Conservation (phyloP, 1,140 invertebrate genomes). For the Scylla paramamosain region DNA sequence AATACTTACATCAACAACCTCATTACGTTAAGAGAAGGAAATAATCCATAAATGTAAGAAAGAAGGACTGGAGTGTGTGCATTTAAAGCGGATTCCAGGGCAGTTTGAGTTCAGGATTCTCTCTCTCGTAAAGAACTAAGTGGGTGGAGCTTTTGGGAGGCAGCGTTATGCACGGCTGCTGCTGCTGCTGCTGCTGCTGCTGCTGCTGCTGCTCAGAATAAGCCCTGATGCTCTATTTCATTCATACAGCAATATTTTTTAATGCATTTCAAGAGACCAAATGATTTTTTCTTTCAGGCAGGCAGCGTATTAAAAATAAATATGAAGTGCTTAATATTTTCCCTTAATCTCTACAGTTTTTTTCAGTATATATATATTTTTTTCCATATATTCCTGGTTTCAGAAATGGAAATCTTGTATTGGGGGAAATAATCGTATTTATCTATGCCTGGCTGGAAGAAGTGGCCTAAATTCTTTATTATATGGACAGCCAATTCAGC, state of each 20-base stretch:
- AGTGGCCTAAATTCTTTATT: constrained; percentile 6
- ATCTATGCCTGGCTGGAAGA: background rate
- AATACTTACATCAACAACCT: background rate
- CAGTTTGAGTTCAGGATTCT: too few species aligned
- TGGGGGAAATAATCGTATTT: background rate
- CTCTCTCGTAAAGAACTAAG: background rate
- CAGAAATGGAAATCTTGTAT: background rate
- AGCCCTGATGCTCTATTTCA: background rate
- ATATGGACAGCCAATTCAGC: background rate
- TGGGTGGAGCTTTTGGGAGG: too few species aligned
- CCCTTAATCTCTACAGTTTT: too few species aligned
- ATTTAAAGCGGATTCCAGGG: background rate
- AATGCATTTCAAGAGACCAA: background rate
- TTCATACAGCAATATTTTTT: background rate
- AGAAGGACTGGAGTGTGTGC: background rate
- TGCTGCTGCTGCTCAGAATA: too few species aligned
- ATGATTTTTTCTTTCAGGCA: background rate
- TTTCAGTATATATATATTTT: too few species aligned
- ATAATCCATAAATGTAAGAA: background rate
- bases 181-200: too few species aligned
- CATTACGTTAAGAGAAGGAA: background rate
- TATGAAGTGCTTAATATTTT: too few species aligned
- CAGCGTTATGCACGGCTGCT: too few species aligned
- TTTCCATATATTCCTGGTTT: background rate
- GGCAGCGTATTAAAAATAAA: too few species aligned